These are phyloP conservation scores for Camponotus floridanus DNA, from an alignment of 1,140 invertebrate genomes.

Conservation along the genomic window DNA sequence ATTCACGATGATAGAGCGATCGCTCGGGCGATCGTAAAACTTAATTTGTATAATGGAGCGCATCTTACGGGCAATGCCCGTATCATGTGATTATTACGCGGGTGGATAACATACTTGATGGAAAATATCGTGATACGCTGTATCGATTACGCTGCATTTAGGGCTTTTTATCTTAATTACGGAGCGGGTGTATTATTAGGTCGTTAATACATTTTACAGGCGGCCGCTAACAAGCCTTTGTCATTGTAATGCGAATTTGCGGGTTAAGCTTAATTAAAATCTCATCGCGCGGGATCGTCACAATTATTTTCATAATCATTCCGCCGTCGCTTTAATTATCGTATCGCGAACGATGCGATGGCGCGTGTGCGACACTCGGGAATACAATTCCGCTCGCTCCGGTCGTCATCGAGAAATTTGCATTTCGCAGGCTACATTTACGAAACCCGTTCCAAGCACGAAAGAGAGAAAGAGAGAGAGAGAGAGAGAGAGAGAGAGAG, in stretches of 20 bases:
- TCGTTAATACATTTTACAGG: constrained; percentile 67
- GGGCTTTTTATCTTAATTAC: constrained; percentile 67
- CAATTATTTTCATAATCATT: constrained; percentile 65
- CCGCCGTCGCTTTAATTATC: constrained; percentile 52
- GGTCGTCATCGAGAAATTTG: constrained; percentile 51
- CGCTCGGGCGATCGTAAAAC: constrained; percentile 51
- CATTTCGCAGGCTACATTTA: constrained; percentile 54
- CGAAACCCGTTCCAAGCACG: not conserved
- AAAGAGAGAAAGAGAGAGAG: no score
- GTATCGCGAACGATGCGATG: constrained; percentile 12
- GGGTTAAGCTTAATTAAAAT: constrained; percentile 60
- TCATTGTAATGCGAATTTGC: constrained; percentile 51
- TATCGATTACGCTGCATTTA: constrained; percentile 60
- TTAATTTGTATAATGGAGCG: constrained; percentile 62
- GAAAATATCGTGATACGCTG: constrained; percentile 60
- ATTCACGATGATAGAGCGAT: constrained; percentile 43
- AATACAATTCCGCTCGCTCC: constrained; percentile 30
- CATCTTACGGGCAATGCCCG: constrained; percentile 41
- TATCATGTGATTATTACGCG: constrained; percentile 43
- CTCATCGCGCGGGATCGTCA: constrained; percentile 49
- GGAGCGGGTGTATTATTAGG: constrained; percentile 64
- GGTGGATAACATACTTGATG: constrained; percentile 62
- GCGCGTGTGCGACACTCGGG: constrained; percentile 25
- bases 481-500: no score
- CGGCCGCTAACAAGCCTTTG: constrained; percentile 54